Base-by-base conservation (phyloP, 2,797 vertebrate species). In the Onychomys leucogaster region DNA sequence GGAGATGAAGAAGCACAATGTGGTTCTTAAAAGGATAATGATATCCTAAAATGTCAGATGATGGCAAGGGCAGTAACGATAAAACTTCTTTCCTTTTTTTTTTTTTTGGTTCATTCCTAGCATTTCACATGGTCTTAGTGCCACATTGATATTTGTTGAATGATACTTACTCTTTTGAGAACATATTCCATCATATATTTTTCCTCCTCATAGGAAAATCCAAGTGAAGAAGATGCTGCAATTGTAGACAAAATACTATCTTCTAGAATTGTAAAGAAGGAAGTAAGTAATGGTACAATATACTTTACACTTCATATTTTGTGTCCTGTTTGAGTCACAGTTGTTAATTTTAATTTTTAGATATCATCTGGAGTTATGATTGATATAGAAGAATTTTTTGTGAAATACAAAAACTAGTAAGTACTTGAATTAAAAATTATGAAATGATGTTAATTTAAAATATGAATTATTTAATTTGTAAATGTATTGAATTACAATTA, bases 221-320 rank as follows among this genome's bases (percentile, higher is more conserved):
- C 99, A 52, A 99, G 99, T 98, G 99, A 99, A 98, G 99, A 99
- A 98, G 99, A 99, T 96, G 99, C 99, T 95, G 99, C 99, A 67
- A 99, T 99, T 98, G 99, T 99, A 95, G 99, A 99, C 98, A 99
- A 99, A 99, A 99, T 99, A 97, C 99, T 99, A 98, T 99, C 99
- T 69, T 99, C 99, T 89, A 99, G 99, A 63, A 96, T 99, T 16
- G 82, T 98, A 77, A 99, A 99, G 98, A 99, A 99, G 76, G 99
- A 99, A 99, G 99, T 99, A 99, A 98, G 99, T 98, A 94, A 89
- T 83, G 4, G 2, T 52, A 78, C 2, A 73, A 80, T 78, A 76
- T 9, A 71, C 92, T 78, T 91, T 71, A 17, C 6, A 37, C 59
- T 85, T 86, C 67, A 34, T 76, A 59, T 80, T 89, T 61, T 21